Percentiles rank a stretch among this genome's conserved stretches.
Conservation (phyloP, 2,888 invertebrate species). For the Aleiodes alternator region DNA sequence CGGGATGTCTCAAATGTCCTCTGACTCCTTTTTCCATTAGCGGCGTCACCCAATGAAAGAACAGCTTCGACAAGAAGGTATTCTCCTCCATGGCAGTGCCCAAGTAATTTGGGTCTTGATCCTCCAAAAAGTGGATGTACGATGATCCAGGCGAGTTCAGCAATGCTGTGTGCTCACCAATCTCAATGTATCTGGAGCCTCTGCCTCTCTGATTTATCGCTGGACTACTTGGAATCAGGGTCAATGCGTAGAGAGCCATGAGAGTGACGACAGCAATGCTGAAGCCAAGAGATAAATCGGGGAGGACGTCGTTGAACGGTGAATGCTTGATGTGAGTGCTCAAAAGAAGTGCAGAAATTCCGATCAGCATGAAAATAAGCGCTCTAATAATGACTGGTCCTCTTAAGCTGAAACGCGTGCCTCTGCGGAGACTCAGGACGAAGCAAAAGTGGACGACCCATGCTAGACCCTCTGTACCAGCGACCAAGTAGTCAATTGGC, state of each 20-base stretch:
- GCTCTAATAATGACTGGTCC: conserved; percentile 84
- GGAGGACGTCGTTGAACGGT: conserved; percentile 64
- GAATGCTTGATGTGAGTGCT: conserved; percentile 79
- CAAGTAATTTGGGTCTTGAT: conserved; percentile 82
- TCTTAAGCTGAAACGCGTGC: conserved; percentile 82
- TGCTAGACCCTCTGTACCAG: conserved; percentile 83
- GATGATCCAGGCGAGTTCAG: conserved; percentile 75
- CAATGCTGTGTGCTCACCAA: conserved; percentile 80
- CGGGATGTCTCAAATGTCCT: conserved; percentile 83
- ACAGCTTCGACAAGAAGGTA: conserved; percentile 83
- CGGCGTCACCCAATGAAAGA: conserved; percentile 92
- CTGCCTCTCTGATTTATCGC: conserved; percentile 48
- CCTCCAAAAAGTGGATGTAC: conserved; percentile 81
- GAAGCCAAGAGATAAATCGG: conserved; percentile 78
- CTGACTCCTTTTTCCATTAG: conserved; percentile 88
- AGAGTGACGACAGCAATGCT: conserved; percentile 80
- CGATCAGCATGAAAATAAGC: conserved; percentile 81
- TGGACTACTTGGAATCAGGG: conserved; percentile 82
- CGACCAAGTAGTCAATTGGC: conserved; percentile 84
- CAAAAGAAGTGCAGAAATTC: conserved; percentile 78
- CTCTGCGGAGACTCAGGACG: conserved; percentile 81
- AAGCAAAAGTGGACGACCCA: conserved; percentile 91
- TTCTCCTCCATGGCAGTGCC: conserved; percentile 90
- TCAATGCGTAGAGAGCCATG: conserved; percentile 83
- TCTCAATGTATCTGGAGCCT: conserved; percentile 77